Base-by-base conservation (phyloP, 1,140 invertebrate species). In the Potamilus streckersoni region DNA sequence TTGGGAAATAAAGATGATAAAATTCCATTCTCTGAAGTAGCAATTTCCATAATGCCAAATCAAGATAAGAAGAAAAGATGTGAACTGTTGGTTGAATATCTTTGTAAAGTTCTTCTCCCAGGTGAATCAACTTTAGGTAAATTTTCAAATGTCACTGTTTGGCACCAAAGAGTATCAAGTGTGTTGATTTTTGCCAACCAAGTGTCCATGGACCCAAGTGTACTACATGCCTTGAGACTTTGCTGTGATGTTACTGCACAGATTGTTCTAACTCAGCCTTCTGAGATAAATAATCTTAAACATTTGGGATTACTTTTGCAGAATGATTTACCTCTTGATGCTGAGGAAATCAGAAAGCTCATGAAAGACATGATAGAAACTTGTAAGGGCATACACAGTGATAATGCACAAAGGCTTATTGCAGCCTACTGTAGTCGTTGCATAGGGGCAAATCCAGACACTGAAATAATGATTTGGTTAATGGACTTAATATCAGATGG, bases 61-160 rank as follows among this genome's bases (percentile, higher is more conserved):
- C 11, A n/a, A 31, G 8, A 61, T 31, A 38, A 6, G 6, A 38
- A 38, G 5, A 13, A 57, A 11, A 16, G 23, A 15, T 0, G 19
- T 60, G 27, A 71, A 8, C 13, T 19, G 31, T 71, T 71, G 13
- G 62, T 72, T 16, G 11, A 31, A 13, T 23, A 23, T 55, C 27
- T 74, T 2, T 74, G 64, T 31, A 67, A 74, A 38, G 2, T 3
- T 12, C 31, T 74, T 27, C 55, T 74, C 3, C 72, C 72, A 38
- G 20, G 57, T 1, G 55, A 38, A 2, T 20, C 19, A 8, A 58
- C 55, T 27, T 64, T 72, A 68, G 27, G 56, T 31, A 15, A n/a
- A 59, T 61, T 59, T 38, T 23, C 13, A 8, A 65, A 60, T 49
- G 20, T 74, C 2, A 11, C 20, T 31, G 6, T 31, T n/a, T 74